Conservation (phyloP, 2,113 vertebrate genomes). For the Dromiciops gliroides region DNA sequence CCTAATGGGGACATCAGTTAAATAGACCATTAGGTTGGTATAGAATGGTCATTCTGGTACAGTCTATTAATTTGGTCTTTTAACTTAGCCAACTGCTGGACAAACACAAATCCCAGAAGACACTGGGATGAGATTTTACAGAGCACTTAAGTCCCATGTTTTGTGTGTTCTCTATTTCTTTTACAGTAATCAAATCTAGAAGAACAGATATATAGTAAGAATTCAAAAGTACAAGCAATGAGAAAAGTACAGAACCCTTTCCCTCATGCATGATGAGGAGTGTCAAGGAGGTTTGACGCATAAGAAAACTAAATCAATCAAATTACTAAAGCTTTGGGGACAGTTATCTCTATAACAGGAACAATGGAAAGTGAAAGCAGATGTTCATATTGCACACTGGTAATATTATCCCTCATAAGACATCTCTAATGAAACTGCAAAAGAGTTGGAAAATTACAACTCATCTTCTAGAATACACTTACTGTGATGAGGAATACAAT, state of each 20-base stretch:
- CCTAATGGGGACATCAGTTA: not conserved
- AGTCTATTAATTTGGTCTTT: not conserved
- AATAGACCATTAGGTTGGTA: not conserved
- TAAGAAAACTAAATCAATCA: not conserved
- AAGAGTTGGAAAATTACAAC: not conserved
- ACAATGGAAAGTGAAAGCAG: not conserved
- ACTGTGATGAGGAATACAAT: not conserved
- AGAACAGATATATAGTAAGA: not conserved
- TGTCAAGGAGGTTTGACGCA: not conserved
- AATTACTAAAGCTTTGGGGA: not conserved
- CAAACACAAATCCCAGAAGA: not conserved
- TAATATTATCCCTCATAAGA: not conserved
- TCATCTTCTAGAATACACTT: not conserved
- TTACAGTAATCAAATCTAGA: not conserved
- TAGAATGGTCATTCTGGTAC: not conserved
- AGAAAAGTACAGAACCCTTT: too few species aligned
- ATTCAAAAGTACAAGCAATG: not conserved
- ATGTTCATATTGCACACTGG: not conserved
- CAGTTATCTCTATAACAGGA: not conserved
- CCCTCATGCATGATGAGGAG: not conserved
- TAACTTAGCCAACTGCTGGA: not conserved
- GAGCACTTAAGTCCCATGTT: not conserved
- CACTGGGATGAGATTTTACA: not conserved
- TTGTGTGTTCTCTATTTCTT: not conserved
- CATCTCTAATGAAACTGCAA: not conserved